Base-by-base conservation (phyloP, 2,888 invertebrate species). In the Drosophila tanythrix region DNA sequence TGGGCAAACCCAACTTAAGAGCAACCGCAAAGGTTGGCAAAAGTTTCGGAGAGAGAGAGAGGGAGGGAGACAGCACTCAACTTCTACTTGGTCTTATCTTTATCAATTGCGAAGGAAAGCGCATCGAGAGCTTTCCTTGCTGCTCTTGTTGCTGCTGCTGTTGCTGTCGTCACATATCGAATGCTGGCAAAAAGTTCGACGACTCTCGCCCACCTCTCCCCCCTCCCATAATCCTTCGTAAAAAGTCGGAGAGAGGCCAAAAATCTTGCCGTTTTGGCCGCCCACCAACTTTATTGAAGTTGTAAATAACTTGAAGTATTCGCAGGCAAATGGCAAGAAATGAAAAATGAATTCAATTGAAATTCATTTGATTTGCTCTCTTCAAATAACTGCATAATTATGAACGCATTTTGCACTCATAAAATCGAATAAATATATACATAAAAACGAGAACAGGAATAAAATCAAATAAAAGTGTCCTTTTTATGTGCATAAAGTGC, bases 381-480 rank as follows among this genome's bases (percentile, higher is more conserved):
- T 21, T 10, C 2, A 29, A 25, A 48, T 59, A 70, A 66, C 46
- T 11, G 69, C 71, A 83, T 88, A 84, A 84, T 84, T 84, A 88
- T 84, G 71, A 65, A 70, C 62, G 64, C 60, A 56, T 57, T 62
- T 74, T 43, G 29, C 43, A 59, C 27, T 63, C 57, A 60, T 61
- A 61, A 73, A 63, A 63, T 18, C 29, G 40, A 27, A 50, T 63
- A 59, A 51, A 63, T 29, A 50, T 18, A 50, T 18, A 50, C 27
- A 27, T 29, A 60, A 70, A 53, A 74, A 51, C 61, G 57, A 50
- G 57, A 78, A 65, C 11, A n/a, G 43, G 6, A 57, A 86, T 83
- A 82, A 84, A 86, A 84, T 86, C 87, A 70, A 80, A 88, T 88
- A 88, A 85, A 85, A 83, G 75, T 38, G 72, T 4, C 46, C 46